Evolutionary conservation across 2,888 invertebrate genomes (phyloP), one percentile per base, ranked within the genome.

Genomic region (Incurvaria masculella): DNA sequence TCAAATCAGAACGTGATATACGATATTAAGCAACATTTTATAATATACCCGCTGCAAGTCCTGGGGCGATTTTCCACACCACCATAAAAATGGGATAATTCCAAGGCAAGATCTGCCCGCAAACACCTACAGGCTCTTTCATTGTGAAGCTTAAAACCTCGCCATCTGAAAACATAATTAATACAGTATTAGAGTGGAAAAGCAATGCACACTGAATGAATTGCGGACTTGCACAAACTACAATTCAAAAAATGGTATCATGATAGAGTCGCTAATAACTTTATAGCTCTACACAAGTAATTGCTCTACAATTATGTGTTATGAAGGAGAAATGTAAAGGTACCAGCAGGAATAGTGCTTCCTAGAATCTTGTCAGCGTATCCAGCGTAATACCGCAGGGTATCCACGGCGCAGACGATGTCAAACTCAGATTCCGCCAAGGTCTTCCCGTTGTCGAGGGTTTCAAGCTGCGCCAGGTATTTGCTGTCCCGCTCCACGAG

Each of bases 371-470:
- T 96, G 62, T 96, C 96, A 1, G 94, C 91, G 86, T 90, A 95
- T 1, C 95, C 96, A 14, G 94, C 95, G 68, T 88, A 94, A 62
- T 94, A 96, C 56, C 94, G 85, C 6, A 93, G 58, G 38, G 83
- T 82, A 46, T 81, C 81, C 0, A 87, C 78, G 14, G 85, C 76
- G 51, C 74, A 72, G 8, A 81, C 80, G 0, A 92, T 69, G 65
- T 94, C 93, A 41, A 83, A 86, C 52, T 80, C 80, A 0, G 93
- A 83, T 52, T 81, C 72, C 23, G 82, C 74, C 57, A 87, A 95
- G 0, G 96, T 95, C 64, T 97, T 97, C 1, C 97, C 97, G 68
- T 95, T 96, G 66, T 99, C 96, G 52, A 96, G 66, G 0, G 97
- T 94, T 74, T 98, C 97, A 55, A 99, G 79, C 59, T 93, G 90